These are phyloP conservation scores for Bagarius yarrelli DNA, from an alignment of 2,113 vertebrate genomes.

Conservation along the genomic window DNA sequence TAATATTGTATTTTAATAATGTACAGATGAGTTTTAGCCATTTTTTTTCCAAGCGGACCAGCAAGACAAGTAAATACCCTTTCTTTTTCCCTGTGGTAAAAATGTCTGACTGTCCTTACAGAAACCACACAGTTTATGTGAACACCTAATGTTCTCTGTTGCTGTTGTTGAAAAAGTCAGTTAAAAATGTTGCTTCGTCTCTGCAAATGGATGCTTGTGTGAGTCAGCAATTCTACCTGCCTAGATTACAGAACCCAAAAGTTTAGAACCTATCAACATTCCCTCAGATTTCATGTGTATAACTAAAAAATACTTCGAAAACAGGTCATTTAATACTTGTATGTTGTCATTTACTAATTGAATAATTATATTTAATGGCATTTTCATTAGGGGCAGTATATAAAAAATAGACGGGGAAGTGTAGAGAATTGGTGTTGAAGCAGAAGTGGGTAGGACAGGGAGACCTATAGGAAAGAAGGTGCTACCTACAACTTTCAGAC, in stretches of 20 bases:
- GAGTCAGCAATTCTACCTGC: conserved; percentile 38
- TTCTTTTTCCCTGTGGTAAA: background rate
- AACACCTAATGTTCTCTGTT: conserved; percentile 1
- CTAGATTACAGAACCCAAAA: conserved; percentile 59
- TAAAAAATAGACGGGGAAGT: background rate
- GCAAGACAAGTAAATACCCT: background rate
- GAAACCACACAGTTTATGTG: background rate
- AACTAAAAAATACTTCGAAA: conserved; percentile 51
- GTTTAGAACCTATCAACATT: conserved; percentile 31
- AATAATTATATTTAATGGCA: too few relatives aligned
- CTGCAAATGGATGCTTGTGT: conserved; percentile 48
- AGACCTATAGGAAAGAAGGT: background rate
- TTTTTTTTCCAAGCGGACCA: background rate
- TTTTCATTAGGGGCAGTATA: background rate
- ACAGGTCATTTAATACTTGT: conserved; percentile 37
- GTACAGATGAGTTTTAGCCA: conserved; percentile 28
- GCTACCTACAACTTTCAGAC: too few relatives aligned
- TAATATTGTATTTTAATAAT: conserved; percentile 34
- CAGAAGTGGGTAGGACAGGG: background rate
- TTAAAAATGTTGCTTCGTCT: background rate
- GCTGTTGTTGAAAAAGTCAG: background rate
- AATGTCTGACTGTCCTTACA: conserved; percentile 1
- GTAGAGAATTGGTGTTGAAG: background rate
- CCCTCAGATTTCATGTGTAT: conserved; percentile 47
- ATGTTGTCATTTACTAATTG: background rate